These are phyloP conservation scores for Perca flavescens DNA, from an alignment of 2,113 vertebrate genomes.

Conservation along the genomic window DNA sequence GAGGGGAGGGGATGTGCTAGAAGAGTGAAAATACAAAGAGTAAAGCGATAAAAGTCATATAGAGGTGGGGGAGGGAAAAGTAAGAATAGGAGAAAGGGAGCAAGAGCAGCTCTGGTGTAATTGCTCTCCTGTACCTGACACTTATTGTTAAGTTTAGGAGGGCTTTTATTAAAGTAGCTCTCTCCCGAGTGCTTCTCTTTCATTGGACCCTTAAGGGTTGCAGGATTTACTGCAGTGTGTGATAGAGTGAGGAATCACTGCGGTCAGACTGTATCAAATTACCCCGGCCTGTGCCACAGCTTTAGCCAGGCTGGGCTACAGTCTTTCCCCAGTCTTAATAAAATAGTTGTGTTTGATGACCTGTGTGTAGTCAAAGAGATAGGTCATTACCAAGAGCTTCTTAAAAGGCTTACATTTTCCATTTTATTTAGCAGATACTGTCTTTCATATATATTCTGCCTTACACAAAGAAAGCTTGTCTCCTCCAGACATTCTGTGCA, in stretches of 20 bases:
- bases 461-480: neutral
- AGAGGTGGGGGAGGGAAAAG: constrained; percentile 16
- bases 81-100: constrained; percentile 47
- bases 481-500: neutral
- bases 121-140: constrained; percentile 79
- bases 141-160: constrained; percentile 79
- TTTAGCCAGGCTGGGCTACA: constrained; percentile 51
- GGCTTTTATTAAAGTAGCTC: constrained; percentile 79
- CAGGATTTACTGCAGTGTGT: constrained; percentile 72
- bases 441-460: neutral
- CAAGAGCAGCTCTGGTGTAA: constrained; percentile 64
- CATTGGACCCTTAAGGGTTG: constrained; percentile 69
- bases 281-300: constrained; percentile 50
- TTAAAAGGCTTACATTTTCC: constrained; percentile 26
- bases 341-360: constrained; percentile 75
- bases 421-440: constrained; percentile 5
- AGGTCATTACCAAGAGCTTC: constrained; percentile 54
- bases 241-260: constrained; percentile 73
- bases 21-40: constrained; percentile 55
- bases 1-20: constrained; percentile 48
- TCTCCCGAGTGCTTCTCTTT: constrained; percentile 66
- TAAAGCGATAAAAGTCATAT: constrained; percentile 33
- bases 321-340: constrained; percentile 73
- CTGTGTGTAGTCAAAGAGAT: constrained; percentile 63
- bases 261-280: constrained; percentile 68